Conservation (phyloP, 2,888 invertebrate species). For the Tinea pellionella region DNA sequence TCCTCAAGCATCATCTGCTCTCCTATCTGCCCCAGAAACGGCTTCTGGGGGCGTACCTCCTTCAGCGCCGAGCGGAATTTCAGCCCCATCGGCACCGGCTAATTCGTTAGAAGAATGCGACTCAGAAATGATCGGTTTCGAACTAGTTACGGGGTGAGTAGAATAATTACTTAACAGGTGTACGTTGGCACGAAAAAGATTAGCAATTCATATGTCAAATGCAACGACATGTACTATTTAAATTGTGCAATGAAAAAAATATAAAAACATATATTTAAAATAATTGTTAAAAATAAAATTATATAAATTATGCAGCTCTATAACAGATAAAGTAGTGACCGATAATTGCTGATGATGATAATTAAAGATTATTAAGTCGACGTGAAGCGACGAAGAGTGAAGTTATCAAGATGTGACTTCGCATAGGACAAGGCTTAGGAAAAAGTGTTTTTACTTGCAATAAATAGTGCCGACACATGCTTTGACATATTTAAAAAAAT, state of each 20-base stretch:
- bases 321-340: constrained; percentile 21
- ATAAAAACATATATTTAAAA: constrained; percentile 14
- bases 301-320: neutral
- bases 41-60: constrained; percentile 57
- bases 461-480: constrained; percentile 5
- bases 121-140: constrained; percentile 90
- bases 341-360: constrained; percentile 31
- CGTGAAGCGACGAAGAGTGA: constrained; percentile 28
- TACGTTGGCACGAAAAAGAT: neutral
- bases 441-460: constrained; percentile 24
- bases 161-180: neutral
- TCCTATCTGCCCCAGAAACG: constrained; percentile 50
- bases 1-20: constrained; percentile 24
- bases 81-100: constrained; percentile 66
- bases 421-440: constrained; percentile 26
- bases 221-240: neutral
- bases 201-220: neutral
- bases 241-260: neutral
- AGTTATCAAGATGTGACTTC: constrained; percentile 41
- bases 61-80: constrained; percentile 58
- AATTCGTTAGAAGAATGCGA: constrained; percentile 81
- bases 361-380: constrained; percentile 38
- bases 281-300: constrained; percentile 9
- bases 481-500: neutral
- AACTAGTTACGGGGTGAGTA: constrained; percentile 85